phyloP scores from a whole-genome alignment of 2,797 vertebrate species.

The Dicrostonyx torquatus region DNA sequence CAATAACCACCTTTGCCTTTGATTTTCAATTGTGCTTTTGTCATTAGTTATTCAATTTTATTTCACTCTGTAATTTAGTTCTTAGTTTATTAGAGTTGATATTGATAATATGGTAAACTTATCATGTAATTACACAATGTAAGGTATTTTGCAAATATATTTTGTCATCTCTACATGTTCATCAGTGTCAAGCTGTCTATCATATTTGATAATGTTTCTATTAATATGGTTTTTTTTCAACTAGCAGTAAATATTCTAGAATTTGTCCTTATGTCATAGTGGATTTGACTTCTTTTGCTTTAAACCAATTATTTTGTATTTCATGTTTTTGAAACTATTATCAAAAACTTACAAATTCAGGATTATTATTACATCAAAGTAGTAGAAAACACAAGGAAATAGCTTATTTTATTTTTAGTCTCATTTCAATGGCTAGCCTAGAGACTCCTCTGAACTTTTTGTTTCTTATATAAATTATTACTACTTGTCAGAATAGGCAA shows the following conservation, averaged over 20 bases:
- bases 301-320: background rate
- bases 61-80: background rate
- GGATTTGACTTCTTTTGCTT: background rate
- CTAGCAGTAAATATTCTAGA: background rate
- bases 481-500: background rate
- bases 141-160: background rate
- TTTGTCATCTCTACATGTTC: background rate
- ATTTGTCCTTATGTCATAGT: background rate
- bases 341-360: background rate
- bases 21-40: background rate
- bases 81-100: background rate
- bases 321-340: background rate
- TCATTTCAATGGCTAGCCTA: background rate
- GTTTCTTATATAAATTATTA: background rate
- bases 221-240: background rate
- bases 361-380: background rate
- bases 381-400: background rate
- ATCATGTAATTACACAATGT: background rate
- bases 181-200: background rate
- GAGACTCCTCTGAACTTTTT: background rate
- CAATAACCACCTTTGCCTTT: background rate
- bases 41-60: background rate
- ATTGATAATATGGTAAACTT: slow-evolving; percentile 2
- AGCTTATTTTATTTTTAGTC: background rate
- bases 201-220: background rate